phyloP scores from a whole-genome alignment of 2,797 vertebrate species.

The Macrochelys suwanniensis region DNA sequence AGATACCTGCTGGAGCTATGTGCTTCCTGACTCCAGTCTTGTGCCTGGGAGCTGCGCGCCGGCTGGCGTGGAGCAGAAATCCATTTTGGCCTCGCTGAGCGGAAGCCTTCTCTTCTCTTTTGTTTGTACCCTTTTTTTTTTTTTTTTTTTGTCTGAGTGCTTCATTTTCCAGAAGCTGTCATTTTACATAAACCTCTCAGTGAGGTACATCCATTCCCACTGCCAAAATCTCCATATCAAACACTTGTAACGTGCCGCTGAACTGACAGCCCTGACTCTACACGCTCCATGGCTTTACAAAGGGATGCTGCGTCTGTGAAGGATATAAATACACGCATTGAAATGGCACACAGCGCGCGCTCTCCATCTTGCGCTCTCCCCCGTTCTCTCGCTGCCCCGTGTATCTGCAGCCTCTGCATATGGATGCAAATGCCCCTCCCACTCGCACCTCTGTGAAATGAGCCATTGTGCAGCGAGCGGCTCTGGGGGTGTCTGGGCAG shows the following conservation, averaged over 20 bases:
- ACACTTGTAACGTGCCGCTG: constrained; percentile 57
- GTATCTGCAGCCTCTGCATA: rapidly evolving
- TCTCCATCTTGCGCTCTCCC: background rate
- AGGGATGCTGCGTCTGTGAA: constrained; percentile 64
- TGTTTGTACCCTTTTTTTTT: constrained; percentile 67
- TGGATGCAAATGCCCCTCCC: rapidly evolving
- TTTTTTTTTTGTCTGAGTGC: constrained; percentile 70
- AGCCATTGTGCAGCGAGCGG: background rate
- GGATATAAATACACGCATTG: constrained; percentile 62
- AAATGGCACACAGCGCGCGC: background rate
- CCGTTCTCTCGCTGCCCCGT: background rate
- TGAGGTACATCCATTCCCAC: constrained; percentile 82
- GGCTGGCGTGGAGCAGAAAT: background rate
- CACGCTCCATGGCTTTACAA: constrained; percentile 37
- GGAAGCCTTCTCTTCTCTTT: constrained; percentile 25
- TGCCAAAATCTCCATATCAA: constrained; percentile 81
- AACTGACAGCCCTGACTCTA: constrained; percentile 78
- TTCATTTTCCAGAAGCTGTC: constrained; percentile 87
- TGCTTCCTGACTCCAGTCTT: background rate
- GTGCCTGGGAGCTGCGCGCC: background rate
- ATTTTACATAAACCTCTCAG: constrained; percentile 86
- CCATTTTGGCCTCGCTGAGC: background rate
- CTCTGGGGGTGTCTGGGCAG: background rate
- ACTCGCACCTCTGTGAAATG: background rate
- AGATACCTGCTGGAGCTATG: background rate